Evolutionary conservation across 2,113 vertebrate species (phyloP).

Genomic region (Mustelus asterias): DNA sequence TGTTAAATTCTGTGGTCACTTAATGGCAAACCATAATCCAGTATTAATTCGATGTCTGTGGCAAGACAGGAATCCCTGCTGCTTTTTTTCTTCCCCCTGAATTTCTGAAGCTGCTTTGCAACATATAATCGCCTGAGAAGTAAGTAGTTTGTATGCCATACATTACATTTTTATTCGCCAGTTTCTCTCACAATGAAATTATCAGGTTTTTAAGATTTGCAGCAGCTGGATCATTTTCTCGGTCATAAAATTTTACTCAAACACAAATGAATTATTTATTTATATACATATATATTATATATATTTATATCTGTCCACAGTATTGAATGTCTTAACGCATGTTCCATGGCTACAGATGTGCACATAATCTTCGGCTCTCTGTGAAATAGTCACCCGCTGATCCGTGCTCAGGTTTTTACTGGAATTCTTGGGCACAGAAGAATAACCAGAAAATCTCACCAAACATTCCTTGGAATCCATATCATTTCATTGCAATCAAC

Average conservation of each 20-base stretch:
- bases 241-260: neutral
- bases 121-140: slow-evolving; percentile 24
- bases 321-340: neutral
- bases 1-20: slow-evolving; percentile 33
- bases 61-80: neutral
- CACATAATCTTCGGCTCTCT: neutral
- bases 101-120: neutral
- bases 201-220: neutral
- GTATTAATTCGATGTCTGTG: slow-evolving; percentile 33
- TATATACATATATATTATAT: neutral
- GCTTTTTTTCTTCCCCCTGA: neutral
- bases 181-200: slow-evolving; percentile 5
- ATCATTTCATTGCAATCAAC: slow-evolving; percentile 19
- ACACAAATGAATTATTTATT: neutral
- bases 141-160: neutral
- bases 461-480: slow-evolving; percentile 13
- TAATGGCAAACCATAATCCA: slow-evolving; percentile 24
- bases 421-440: neutral
- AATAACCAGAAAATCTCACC: neutral
- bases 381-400: slow-evolving; percentile 1
- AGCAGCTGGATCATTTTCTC: neutral
- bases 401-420: neutral
- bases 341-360: neutral
- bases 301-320: neutral
- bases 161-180: slow-evolving; percentile 16